Evolutionary conservation across 2,888 invertebrate genomes (phyloP).

Genomic region (Steromphala cineraria): DNA sequence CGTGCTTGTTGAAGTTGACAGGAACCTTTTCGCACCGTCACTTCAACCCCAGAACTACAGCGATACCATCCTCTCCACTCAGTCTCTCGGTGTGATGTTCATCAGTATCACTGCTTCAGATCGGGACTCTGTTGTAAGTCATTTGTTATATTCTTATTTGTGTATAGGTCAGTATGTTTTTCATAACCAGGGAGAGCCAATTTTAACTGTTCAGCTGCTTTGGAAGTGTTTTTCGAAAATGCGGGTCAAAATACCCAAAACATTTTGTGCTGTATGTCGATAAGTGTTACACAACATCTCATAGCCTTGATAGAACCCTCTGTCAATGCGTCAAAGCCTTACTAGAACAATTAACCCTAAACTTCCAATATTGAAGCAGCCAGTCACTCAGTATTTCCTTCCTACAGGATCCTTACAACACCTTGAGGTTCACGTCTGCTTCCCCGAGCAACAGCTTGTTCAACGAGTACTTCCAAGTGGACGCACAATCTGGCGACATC

Average conservation of each 20-base stretch:
- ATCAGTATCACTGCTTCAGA: slow-evolving; percentile 56
- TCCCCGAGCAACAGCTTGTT: neutral
- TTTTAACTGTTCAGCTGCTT: no score
- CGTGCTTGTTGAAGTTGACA: slow-evolving; percentile 38
- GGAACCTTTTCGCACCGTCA: slow-evolving; percentile 52
- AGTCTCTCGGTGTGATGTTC: slow-evolving; percentile 47
- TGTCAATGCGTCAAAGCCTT: neutral
- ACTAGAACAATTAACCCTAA: neutral
- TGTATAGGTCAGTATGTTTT: no score
- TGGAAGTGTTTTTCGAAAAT: no score
- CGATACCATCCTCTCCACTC: slow-evolving; percentile 53
- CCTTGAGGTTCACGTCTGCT: slow-evolving; percentile 33
- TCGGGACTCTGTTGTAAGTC: slow-evolving; percentile 54
- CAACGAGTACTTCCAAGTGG: slow-evolving; percentile 40
- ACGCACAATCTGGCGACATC: slow-evolving; percentile 39
- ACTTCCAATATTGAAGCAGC: neutral
- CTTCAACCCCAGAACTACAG: slow-evolving; percentile 51
- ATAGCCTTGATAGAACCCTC: no score
- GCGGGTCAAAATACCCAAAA: no score
- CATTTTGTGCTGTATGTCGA: no score
- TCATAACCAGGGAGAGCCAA: no score
- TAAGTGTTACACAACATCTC: no score
- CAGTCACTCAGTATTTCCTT: neutral
- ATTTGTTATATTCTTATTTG: neutral
- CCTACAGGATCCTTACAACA: slow-evolving; percentile 49